Evolutionary conservation across 2,113 vertebrate genomes (phyloP), one percentile per base, ranked within the genome.

Genomic region (Ictidomys tridecemlineatus): DNA sequence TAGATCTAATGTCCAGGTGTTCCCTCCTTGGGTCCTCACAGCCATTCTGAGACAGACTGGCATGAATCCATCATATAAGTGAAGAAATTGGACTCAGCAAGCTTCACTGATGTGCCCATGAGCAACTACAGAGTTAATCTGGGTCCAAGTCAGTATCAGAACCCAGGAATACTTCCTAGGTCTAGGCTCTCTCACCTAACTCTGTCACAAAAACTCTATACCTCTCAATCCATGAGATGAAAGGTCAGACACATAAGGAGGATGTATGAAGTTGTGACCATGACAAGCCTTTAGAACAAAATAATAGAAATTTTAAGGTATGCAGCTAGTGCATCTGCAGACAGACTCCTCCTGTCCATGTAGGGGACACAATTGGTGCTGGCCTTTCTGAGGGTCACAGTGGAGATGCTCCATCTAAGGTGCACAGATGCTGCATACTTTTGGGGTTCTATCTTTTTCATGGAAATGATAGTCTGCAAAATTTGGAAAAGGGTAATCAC

Each of bases 381-480:
- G 42, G 12, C 10, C 14, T 88, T 61, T 77, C 37, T 14, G 42
- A 72, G 32, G 17, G 39, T 4, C 74, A 69, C 65, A 24, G 9
- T 22, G 24, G 30, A 34, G 39, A 30, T 0, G 0, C 4, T 28
- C 2, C 34, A 22, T 7, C n/a, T 34, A 14, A 89, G 72, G 28
- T 37, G 1, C 74, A 89, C 22, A 86, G 10, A 53, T 45, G 10
- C 37, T 39, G 24, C 13, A 18, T 69, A n/a, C 74, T 63, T 74
- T 26, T 58, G 53, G 32, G 5, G 11, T 34, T 69, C 17, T 65
- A 42, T 76, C n/a, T 87, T 76, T 45, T 76, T 93, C 82, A 69
- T 39, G 82, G 39, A 90, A 92, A 90, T 69, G 14, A 45, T 42
- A 42, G 8, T 22, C 51, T 85, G 10, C 73, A 87, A 69, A 89